Base-by-base conservation (phyloP, 2,797 vertebrate species). In the Fundulus diaphanus region DNA sequence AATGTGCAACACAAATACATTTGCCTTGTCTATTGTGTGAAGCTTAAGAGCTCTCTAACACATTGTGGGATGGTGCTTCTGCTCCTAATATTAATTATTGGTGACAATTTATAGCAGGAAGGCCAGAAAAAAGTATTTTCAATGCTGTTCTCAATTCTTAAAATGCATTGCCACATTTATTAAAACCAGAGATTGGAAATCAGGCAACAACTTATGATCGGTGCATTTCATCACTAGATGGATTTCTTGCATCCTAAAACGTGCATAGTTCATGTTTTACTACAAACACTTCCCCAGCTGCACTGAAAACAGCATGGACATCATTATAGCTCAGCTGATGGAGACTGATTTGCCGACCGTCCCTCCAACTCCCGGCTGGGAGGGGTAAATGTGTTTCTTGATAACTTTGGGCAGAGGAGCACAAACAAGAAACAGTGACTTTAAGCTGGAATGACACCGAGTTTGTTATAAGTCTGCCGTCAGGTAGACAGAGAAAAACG, bases 381-480 rank as follows among this genome's bases (percentile, higher is more conserved):
- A 66, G 73, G 76, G 56, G 44, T 11, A 61, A 84, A 87, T 73
- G 74, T 84, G 85, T 76, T 82, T 78, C 57, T 48, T 56, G 74
- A 78, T 54, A 27, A 73, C 70, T 67, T 37, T 35, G 73, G 68
- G 73, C 67, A 18, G 37, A 73, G 73, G 73, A 49, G 74, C 3
- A 48, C 31, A 70, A 67, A 46, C 63, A n/a, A 71, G 72, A 54
- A 63, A 11, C 54, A 29, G 0, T 91, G 85, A 90, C 79, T 80
- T 56, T 90, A 81, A 91, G 78, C 85, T 29, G 29, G 59, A 69
- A 77, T 89, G 92, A 93, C 93, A 92, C 72, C 0, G 35, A 35
- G 82, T 77, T 87, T 83, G 87, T 88, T 87, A 89, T 69, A 85
- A 79, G 88, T 70, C 76, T 79, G 88, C 85, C 90, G 86, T 92